Percentiles rank a stretch among this genome's conserved stretches.
phyloP scores from a whole-genome alignment of 2,888 invertebrate species.

The Celastrina argiolus region DNA sequence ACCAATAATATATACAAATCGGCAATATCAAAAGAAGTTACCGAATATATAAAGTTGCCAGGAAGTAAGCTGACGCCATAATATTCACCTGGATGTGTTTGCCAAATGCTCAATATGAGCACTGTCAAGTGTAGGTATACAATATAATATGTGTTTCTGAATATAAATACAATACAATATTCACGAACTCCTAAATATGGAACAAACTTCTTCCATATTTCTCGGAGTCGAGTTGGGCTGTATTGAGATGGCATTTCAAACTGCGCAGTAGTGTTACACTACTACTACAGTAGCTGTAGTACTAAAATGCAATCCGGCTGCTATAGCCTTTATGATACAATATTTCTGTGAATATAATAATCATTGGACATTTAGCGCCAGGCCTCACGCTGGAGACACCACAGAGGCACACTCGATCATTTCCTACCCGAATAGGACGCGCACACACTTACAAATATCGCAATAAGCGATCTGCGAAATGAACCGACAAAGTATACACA shows the following conservation, averaged over 20 bases:
- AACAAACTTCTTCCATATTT: not conserved
- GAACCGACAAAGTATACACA: no score
- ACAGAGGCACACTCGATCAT: not conserved
- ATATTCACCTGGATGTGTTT: not conserved
- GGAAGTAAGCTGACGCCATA: not conserved
- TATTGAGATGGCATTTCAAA: not conserved
- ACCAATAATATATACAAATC: not conserved
- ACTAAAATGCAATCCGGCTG: not conserved
- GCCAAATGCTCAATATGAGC: not conserved
- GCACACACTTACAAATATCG: not conserved
- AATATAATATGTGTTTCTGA: not conserved
- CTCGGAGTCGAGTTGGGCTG: not conserved
- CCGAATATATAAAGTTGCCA: not conserved
- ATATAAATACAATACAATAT: not conserved
- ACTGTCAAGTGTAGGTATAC: not conserved
- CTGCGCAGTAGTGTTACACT: not conserved
- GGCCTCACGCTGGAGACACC: not conserved
- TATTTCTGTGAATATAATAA: not conserved
- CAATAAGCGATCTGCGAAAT: not conserved
- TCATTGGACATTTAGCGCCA: not conserved
- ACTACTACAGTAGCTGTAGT: no score
- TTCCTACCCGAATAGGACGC: not conserved
- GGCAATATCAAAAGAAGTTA: not conserved
- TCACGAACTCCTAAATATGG: not conserved
- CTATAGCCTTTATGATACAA: not conserved